phyloP scores from a whole-genome alignment of 2,888 invertebrate species.

The Sarcophaga variegata region DNA sequence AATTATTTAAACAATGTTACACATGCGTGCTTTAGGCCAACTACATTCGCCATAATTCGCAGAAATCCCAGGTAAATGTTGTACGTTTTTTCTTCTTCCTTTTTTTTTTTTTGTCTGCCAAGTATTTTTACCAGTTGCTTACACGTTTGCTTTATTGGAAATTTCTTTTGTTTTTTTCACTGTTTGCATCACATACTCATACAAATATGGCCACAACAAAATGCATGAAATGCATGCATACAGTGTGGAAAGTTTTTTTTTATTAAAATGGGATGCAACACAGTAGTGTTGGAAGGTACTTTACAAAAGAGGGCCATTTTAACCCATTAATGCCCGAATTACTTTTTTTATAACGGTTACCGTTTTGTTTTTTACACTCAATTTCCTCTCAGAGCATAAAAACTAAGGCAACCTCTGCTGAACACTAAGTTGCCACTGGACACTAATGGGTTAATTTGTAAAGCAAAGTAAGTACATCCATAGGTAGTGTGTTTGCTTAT shows the following conservation, averaged over 20 bases:
- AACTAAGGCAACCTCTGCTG: no score
- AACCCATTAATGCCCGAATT: no score
- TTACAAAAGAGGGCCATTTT: neutral
- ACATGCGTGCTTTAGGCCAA: conserved; percentile 49
- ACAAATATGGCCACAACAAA: conserved; percentile 40
- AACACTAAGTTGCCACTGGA: no score
- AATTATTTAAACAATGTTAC: conserved; percentile 36
- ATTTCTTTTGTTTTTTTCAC: conserved; percentile 1
- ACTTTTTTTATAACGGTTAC: no score
- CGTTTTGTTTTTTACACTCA: no score
- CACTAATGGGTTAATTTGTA: neutral
- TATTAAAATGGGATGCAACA: conserved; percentile 11
- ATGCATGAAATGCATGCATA: neutral
- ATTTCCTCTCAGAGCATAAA: no score
- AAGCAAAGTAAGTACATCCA: neutral
- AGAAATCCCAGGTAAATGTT: conserved; percentile 56
- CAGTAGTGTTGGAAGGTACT: neutral
- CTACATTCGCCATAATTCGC: conserved; percentile 40
- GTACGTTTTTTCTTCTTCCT: neutral
- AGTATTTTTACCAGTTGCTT: neutral
- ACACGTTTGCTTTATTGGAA: neutral
- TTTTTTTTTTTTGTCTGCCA: neutral
- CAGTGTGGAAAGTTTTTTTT: conserved; percentile 6
- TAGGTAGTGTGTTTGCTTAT: no score
- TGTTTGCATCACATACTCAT: neutral